These are phyloP conservation scores for Rallus crepitans DNA, from an alignment of 2,797 vertebrate genomes.

Conservation along the genomic window DNA sequence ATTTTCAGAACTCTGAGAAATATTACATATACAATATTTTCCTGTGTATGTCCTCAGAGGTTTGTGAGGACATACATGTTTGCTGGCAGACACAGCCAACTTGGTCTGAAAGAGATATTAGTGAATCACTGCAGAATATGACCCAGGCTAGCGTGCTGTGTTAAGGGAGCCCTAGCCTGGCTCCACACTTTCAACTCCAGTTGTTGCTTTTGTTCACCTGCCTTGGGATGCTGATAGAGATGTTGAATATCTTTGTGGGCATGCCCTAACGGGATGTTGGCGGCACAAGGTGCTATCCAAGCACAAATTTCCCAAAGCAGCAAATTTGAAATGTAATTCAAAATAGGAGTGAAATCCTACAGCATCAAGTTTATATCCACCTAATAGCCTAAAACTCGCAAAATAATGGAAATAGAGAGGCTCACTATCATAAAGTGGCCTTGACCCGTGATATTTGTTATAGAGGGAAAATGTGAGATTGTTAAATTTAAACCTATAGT, in stretches of 20 bases:
- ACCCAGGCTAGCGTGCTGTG: neutral
- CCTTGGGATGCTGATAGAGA: neutral
- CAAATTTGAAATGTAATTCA: neutral
- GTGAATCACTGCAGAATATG: neutral
- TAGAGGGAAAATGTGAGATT: neutral
- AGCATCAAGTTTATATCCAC: neutral
- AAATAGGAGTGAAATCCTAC: neutral
- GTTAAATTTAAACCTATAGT: neutral
- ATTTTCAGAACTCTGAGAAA: neutral
- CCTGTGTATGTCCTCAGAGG: no score
- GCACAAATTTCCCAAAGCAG: neutral
- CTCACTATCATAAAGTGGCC: neutral
- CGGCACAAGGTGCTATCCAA: neutral
- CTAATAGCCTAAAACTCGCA: neutral
- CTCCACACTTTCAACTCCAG: neutral
- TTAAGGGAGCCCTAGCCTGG: neutral
- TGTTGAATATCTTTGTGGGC: neutral
- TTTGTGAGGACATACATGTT: neutral
- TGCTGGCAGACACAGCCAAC: neutral
- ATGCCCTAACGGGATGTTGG: neutral
- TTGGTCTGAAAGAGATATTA: neutral
- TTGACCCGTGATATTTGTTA: neutral
- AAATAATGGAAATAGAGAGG: neutral
- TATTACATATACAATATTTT: neutral
- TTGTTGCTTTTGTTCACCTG: neutral